These are phyloP conservation scores for Eidolon helvum DNA, from an alignment of 2,113 vertebrate genomes.

Conservation along the genomic window DNA sequence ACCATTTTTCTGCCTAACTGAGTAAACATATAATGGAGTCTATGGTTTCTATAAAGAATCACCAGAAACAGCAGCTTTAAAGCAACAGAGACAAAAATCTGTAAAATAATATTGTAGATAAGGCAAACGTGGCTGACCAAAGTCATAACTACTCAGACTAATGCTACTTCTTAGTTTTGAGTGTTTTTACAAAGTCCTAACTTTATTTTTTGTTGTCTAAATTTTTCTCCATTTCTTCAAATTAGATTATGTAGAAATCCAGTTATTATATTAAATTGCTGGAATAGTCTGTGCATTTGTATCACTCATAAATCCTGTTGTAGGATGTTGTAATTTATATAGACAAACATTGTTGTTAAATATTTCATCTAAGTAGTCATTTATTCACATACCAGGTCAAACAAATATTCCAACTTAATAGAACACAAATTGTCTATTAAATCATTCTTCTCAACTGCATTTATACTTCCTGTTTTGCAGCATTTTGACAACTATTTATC, in stretches of 20 bases:
- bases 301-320: neutral
- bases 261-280: neutral
- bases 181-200: neutral
- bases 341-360: neutral
- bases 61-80: neutral
- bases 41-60: neutral
- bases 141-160: neutral
- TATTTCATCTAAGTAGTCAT: neutral
- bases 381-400: neutral
- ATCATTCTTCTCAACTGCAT: neutral
- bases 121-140: neutral
- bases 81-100: neutral
- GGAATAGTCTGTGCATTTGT: neutral
- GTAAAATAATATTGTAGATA: neutral
- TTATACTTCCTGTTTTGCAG: neutral
- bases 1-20: neutral
- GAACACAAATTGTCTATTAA: slow-evolving; percentile 6
- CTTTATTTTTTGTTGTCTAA: neutral
- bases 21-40: neutral
- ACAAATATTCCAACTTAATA: slow-evolving; percentile 24
- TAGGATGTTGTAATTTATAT: neutral
- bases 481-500: neutral
- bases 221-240: neutral
- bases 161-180: neutral
- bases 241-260: neutral